Conservation (phyloP, 2,888 invertebrate genomes). For the Liodrosophila aerea region DNA sequence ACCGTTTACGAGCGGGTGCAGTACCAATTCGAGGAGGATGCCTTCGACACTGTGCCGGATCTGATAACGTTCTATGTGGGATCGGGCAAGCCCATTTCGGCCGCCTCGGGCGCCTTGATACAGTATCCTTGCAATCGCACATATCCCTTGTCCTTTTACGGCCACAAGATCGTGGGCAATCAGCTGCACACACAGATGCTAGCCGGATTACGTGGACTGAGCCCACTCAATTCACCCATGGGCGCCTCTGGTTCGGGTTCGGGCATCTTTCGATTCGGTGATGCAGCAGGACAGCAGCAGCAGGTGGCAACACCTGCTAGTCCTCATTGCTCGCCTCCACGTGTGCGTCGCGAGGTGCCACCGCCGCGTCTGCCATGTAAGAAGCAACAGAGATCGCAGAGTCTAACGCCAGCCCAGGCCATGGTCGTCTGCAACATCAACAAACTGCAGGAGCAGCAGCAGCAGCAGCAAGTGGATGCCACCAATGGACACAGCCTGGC, state of each 20-base stretch:
- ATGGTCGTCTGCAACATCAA: slow-evolving; percentile 73
- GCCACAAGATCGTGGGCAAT: slow-evolving; percentile 85
- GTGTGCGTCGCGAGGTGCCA: slow-evolving; percentile 83
- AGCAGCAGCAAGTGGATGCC: slow-evolving; percentile 39
- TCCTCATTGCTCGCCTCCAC: slow-evolving; percentile 85
- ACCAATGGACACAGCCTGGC: slow-evolving; percentile 64
- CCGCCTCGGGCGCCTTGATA: slow-evolving; percentile 93
- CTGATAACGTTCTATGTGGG: slow-evolving; percentile 96
- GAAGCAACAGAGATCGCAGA: slow-evolving; percentile 89
- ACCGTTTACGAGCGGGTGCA: slow-evolving; percentile 96
- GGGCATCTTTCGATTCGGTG: slow-evolving; percentile 79
- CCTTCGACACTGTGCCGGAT: slow-evolving; percentile 95
- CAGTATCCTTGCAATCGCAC: slow-evolving; percentile 92
- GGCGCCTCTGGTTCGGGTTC: slow-evolving; percentile 76
- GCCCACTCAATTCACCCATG: slow-evolving; percentile 81
- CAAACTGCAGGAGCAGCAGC: slow-evolving; percentile 63
- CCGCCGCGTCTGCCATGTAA: slow-evolving; percentile 84
- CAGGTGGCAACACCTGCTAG: slow-evolving; percentile 65
- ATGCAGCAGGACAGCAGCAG: slow-evolving; percentile 11
- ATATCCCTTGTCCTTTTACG: slow-evolving; percentile 90
- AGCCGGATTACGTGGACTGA: slow-evolving; percentile 81
- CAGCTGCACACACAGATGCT: slow-evolving; percentile 82
- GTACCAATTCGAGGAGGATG: slow-evolving; percentile 96
- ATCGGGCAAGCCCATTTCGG: slow-evolving; percentile 93
- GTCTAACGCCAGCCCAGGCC: slow-evolving; percentile 86